Evolutionary conservation across 2,888 invertebrate genomes (phyloP).

Genomic region (Cantharis rustica): DNA sequence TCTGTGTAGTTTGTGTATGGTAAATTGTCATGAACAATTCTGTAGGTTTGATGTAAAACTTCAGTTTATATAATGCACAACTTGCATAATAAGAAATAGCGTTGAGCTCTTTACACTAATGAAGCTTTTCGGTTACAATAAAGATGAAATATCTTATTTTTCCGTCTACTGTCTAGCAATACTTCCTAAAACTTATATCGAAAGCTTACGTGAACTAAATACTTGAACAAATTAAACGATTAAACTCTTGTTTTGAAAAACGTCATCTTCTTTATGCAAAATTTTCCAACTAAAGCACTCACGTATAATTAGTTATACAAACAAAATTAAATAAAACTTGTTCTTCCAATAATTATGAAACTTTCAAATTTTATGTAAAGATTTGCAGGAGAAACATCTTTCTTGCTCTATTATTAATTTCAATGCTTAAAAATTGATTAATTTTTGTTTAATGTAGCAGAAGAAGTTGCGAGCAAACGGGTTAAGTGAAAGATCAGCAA

Average conservation of each 20-base stretch:
- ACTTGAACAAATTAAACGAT: background rate
- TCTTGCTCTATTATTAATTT: background rate
- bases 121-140: background rate
- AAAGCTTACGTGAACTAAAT: background rate
- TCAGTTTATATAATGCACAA: background rate
- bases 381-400: background rate
- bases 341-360: background rate
- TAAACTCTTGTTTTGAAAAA: background rate
- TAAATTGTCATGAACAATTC: background rate
- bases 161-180: background rate
- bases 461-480: background rate
- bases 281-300: background rate
- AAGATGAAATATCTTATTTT: background rate
- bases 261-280: background rate
- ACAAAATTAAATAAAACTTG: background rate
- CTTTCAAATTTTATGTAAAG: background rate
- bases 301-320: background rate
- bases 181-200: background rate
- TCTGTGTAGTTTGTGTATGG: background rate
- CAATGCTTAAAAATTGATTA: background rate
- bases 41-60: background rate
- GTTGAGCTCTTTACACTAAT: background rate
- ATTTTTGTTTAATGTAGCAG: background rate
- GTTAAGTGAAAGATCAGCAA: background rate
- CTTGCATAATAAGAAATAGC: background rate